Percentiles rank a stretch among this genome's conserved stretches.
These are phyloP conservation scores for Chydorus sphaericus DNA, from an alignment of 2,888 invertebrate genomes.

Conservation along the genomic window DNA sequence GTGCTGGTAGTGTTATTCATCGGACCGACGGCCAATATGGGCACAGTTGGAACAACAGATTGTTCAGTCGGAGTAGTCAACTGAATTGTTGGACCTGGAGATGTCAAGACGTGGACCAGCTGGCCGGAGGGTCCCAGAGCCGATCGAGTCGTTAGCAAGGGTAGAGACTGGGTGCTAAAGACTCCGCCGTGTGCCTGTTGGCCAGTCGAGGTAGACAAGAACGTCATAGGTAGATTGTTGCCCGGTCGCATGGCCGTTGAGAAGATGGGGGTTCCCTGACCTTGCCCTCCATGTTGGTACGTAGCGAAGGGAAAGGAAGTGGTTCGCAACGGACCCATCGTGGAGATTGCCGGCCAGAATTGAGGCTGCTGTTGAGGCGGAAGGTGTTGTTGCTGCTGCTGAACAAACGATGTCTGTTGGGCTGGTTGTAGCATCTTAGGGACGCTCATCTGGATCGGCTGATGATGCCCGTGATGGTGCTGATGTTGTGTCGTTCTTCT, in stretches of 20 bases:
- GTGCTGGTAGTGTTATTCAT: constrained; percentile 15
- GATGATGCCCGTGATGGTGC: constrained; percentile 14
- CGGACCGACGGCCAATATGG: background rate
- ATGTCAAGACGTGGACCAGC: constrained; percentile 9
- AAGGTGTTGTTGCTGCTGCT: constrained; percentile 23
- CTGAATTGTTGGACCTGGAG: background rate
- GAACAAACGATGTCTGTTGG: no score
- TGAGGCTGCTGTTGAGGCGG: constrained; percentile 16
- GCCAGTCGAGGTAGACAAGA: background rate
- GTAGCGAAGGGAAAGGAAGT: constrained; percentile 1
- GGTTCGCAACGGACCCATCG: background rate
- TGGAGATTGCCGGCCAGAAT: constrained; percentile 7
- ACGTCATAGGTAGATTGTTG: background rate
- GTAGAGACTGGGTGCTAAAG: background rate
- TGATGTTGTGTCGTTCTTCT: constrained; percentile 1
- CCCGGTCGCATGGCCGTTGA: background rate
- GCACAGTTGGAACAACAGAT: background rate
- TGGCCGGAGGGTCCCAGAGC: constrained; percentile 2
- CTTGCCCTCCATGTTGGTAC: constrained; percentile 6
- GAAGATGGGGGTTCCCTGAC: constrained; percentile 18
- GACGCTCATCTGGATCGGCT: background rate
- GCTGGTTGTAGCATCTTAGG: constrained; percentile 22
- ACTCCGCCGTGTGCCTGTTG: background rate
- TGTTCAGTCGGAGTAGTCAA: background rate
- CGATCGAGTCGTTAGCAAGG: background rate